Conservation (phyloP, 2,888 invertebrate genomes). For the Limnephilus auricula region DNA sequence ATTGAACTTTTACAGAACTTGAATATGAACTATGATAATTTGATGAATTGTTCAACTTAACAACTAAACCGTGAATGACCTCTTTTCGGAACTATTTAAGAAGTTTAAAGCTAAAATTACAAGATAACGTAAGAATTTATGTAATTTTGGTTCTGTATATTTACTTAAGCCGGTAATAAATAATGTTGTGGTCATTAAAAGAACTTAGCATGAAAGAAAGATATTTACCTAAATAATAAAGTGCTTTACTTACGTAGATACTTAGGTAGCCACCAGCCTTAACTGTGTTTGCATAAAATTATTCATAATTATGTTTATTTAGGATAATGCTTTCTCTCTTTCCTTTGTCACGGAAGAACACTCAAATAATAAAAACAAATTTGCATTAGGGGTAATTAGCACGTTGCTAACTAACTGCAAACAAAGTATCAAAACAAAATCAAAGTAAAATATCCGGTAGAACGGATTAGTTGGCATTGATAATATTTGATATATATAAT, state of each 20-base stretch:
- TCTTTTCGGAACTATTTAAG: background rate
- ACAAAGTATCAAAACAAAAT: background rate
- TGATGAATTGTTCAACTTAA: too few species aligned
- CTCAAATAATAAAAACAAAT: background rate
- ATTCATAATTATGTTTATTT: background rate
- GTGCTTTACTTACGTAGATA: background rate
- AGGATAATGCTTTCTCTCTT: background rate
- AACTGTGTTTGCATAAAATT: background rate
- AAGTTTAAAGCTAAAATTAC: background rate
- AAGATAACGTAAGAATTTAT: background rate
- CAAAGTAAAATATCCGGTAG: background rate
- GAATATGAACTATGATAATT: too few species aligned
- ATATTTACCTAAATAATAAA: background rate
- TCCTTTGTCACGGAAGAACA: background rate
- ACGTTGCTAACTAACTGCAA: background rate
- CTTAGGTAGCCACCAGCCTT: background rate
- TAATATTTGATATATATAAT: too few species aligned
- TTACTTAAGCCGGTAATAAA: background rate
- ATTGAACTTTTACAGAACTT: too few species aligned
- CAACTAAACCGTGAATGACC: background rate
- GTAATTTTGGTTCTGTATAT: background rate
- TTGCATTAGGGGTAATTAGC: background rate
- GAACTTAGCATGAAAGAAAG: background rate
- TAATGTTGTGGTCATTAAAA: background rate
- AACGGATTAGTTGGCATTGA: background rate